Percentiles rank a stretch among this genome's conserved stretches.
phyloP scores from a whole-genome alignment of 1,140 invertebrate genomes.

The Cepaea nemoralis region DNA sequence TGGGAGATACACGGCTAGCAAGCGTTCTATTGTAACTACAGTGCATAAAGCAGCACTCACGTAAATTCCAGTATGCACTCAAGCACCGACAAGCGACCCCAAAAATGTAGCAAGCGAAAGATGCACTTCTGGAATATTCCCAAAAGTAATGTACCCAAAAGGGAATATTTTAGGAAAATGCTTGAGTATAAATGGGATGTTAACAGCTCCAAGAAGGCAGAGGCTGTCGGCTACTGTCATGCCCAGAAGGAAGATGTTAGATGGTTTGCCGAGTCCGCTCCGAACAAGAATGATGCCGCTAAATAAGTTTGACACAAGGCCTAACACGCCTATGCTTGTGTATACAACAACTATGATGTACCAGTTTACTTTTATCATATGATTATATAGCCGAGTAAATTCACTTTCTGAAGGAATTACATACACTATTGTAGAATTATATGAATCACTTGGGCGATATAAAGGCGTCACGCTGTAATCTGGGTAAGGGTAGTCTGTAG shows the following conservation, averaged over 20 bases:
- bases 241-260: not conserved
- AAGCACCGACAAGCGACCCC: not conserved
- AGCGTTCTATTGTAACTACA: not conserved
- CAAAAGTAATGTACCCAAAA: not conserved
- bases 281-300: constrained; percentile 1
- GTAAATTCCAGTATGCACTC: not conserved
- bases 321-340: not conserved
- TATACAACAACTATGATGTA: not conserved
- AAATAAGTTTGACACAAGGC: not conserved
- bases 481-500: no score
- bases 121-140: not conserved
- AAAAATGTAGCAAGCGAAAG: not conserved
- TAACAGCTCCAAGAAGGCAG: not conserved
- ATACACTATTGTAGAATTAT: no score
- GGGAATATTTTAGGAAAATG: not conserved
- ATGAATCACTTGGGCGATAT: no score
- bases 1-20: not conserved
- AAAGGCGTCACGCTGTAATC: no score
- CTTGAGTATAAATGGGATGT: not conserved
- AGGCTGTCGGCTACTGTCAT: not conserved
- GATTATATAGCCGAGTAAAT: no score
- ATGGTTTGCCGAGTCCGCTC: not conserved
- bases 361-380: not conserved
- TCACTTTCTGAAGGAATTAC: no score
- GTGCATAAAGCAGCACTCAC: constrained; percentile 1